phyloP scores from a whole-genome alignment of 2,888 invertebrate species.

The Lasioglossum calceatum region DNA sequence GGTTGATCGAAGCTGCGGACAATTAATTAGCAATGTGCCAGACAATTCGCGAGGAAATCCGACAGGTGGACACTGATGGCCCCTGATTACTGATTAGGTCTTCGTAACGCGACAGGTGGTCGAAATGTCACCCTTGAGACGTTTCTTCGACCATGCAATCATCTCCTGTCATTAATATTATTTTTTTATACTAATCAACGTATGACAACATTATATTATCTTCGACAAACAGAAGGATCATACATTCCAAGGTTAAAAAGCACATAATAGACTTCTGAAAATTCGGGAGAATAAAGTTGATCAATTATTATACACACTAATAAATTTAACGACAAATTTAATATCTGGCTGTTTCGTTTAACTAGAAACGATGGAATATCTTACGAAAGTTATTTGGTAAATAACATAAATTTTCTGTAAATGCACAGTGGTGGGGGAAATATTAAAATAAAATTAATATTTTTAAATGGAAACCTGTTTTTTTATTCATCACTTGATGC shows the following conservation, averaged over 20 bases:
- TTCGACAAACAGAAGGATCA: background rate
- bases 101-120: slow-evolving; percentile 56
- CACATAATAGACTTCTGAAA: background rate
- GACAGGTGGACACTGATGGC: slow-evolving; percentile 56
- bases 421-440: no score
- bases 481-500: no score
- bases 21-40: slow-evolving; percentile 60
- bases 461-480: no score
- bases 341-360: no score
- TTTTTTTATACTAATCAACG: background rate
- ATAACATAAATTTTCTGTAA: no score
- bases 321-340: background rate
- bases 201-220: background rate
- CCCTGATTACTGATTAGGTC: slow-evolving; percentile 51
- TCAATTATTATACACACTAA: background rate
- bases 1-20: slow-evolving; percentile 54
- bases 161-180: background rate
- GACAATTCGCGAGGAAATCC: slow-evolving; percentile 59
- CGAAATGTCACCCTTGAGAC: slow-evolving; percentile 22
- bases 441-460: no score
- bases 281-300: background rate
- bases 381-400: no score
- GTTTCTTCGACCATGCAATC: background rate
- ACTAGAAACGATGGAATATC: no score
- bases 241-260: background rate